These are phyloP conservation scores for Hassar affinis DNA, from an alignment of 2,113 vertebrate genomes.

Conservation along the genomic window DNA sequence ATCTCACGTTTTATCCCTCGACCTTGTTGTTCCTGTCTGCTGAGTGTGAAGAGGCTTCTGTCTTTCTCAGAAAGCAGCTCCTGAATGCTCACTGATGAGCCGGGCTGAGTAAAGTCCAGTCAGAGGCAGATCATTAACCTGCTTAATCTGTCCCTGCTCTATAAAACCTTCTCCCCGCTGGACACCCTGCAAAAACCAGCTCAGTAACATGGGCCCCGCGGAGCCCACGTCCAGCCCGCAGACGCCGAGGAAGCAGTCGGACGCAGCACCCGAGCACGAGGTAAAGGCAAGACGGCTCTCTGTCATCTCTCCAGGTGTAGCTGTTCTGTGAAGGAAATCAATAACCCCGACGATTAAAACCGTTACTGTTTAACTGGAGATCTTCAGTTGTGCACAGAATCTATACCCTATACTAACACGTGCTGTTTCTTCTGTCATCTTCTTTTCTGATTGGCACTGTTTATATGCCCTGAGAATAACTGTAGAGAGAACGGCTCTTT, in stretches of 20 bases:
- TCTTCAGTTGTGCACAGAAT: not conserved
- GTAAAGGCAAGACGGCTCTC: conserved; percentile 27
- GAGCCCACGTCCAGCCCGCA: conserved; percentile 30
- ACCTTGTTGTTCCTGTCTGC: not conserved
- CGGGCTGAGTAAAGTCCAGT: conserved; percentile 55
- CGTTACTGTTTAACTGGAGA: not conserved
- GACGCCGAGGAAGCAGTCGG: conserved; percentile 28
- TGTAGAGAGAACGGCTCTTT: too few species aligned
- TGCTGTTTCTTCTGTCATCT: not conserved
- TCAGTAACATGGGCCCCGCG: conserved; percentile 28
- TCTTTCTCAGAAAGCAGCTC: conserved; percentile 33
- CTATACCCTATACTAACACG: not conserved
- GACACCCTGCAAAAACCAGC: conserved; percentile 8
- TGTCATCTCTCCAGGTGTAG: not conserved
- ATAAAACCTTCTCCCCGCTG: conserved; percentile 36
- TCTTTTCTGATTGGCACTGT: not conserved
- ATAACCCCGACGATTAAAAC: not conserved
- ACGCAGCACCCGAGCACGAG: conserved; percentile 27
- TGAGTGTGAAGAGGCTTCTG: not conserved
- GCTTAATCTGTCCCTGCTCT: conserved; percentile 49
- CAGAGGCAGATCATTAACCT: conserved; percentile 60
- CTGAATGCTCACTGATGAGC: conserved; percentile 45
- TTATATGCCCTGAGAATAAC: not conserved
- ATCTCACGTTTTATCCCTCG: conserved; percentile 12
- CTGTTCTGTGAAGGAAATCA: not conserved